phyloP scores from a whole-genome alignment of 2,113 vertebrate species.

The Dryoscopus gambensis region DNA sequence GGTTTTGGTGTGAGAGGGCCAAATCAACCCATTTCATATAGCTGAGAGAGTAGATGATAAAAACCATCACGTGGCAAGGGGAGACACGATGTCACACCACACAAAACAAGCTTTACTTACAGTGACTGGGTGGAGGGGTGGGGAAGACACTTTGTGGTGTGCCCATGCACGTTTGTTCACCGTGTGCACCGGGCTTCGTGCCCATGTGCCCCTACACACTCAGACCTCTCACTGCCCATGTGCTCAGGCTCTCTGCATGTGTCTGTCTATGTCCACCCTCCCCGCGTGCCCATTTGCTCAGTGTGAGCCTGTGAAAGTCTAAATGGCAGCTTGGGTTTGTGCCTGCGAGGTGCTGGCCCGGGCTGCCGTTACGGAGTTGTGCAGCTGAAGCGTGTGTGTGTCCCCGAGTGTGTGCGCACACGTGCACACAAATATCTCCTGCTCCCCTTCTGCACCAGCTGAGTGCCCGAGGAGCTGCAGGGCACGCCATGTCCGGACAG shows the following conservation, averaged over 20 bases:
- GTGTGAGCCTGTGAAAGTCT: background rate
- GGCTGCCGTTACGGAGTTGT: background rate
- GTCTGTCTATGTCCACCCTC: background rate
- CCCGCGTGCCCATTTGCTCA: background rate
- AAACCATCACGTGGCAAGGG: background rate
- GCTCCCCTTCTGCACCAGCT: constrained; percentile 4
- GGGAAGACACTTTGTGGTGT: background rate
- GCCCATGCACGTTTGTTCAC: accelerated
- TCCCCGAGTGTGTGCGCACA: accelerated
- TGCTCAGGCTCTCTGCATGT: background rate
- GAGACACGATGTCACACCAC: background rate
- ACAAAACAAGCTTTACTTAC: background rate
- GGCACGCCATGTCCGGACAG: background rate
- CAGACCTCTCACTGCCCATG: accelerated
- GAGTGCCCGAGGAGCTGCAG: background rate
- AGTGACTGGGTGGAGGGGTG: background rate
- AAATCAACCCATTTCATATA: background rate
- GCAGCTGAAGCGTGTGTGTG: background rate
- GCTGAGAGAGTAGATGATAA: background rate
- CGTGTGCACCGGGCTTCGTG: background rate
- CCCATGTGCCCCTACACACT: accelerated
- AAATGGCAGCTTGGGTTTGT: background rate
- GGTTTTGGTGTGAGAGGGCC: background rate
- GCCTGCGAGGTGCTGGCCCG: background rate
- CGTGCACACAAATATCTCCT: accelerated